A percentile compares a stretch with the other conserved stretches of the same genome.
These are phyloP conservation scores for Melanotaenia trifasciata DNA, from an alignment of 2,797 vertebrate species.

Conservation along the genomic window DNA sequence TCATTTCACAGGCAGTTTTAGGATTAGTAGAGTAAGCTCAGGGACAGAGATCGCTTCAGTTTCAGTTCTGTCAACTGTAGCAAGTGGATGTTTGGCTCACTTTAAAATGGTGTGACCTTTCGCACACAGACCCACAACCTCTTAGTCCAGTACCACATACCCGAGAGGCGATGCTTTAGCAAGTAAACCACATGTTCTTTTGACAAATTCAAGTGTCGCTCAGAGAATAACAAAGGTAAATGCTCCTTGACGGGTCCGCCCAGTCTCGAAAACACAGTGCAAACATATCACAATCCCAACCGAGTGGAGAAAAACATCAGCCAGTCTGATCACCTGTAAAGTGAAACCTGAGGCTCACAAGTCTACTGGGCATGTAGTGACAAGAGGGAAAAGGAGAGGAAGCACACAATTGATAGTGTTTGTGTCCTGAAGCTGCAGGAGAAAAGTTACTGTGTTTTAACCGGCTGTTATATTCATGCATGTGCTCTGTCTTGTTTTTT, in stretches of 20 bases:
- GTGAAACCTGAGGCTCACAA: conserved; percentile 58
- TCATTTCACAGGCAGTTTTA: conserved; percentile 32
- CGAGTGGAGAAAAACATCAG: conserved; percentile 31
- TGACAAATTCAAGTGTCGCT: neutral
- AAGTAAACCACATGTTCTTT: conserved; percentile 11
- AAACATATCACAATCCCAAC: conserved; percentile 26
- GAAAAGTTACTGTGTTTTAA: conserved; percentile 4
- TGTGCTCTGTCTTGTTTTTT: conserved; percentile 24
- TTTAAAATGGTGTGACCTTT: conserved; percentile 21
- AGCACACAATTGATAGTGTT: conserved; percentile 31
- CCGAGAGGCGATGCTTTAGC: conserved; percentile 3
- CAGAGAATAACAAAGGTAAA: conserved; percentile 9
- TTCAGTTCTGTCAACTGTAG: neutral
- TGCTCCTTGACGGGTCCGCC: conserved; percentile 9
- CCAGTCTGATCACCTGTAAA: conserved; percentile 62
- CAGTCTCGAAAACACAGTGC: conserved; percentile 14
- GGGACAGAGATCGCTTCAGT: neutral
- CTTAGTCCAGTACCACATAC: neutral
- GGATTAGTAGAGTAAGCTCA: neutral
- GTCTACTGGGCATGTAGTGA: conserved; percentile 63
- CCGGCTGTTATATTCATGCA: conserved; percentile 16
- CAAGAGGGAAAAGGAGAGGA: conserved; percentile 49
- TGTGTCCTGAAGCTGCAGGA: conserved; percentile 21
- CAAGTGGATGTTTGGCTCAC: conserved; percentile 4
- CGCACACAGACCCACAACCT: conserved; percentile 9